A percentile compares a stretch with the other conserved stretches of the same genome.
phyloP scores from a whole-genome alignment of 1,140 invertebrate species.

The Aphidius ervi region DNA sequence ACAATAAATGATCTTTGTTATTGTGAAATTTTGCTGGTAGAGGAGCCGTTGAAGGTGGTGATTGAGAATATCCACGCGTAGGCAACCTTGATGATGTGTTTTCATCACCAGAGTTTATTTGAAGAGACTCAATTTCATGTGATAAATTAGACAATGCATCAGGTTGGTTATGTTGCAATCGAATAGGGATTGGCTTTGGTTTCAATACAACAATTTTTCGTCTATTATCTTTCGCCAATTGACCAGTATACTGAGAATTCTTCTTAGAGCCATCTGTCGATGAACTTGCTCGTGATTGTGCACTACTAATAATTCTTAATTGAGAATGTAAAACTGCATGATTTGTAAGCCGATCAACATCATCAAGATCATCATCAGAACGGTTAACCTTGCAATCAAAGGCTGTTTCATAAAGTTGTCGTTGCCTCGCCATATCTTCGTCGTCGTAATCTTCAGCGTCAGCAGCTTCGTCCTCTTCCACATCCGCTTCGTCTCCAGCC shows the following conservation, averaged over 20 bases:
- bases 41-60: constrained; percentile 74
- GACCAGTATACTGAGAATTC: constrained; percentile 16
- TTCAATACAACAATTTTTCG: constrained; percentile 48
- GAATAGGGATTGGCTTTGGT: constrained; percentile 57
- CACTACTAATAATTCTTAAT: constrained; percentile 29
- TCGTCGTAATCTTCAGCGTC: constrained; percentile 59
- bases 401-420: constrained; percentile 82
- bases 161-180: constrained; percentile 53
- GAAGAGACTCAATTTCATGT: constrained; percentile 61
- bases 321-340: constrained; percentile 68
- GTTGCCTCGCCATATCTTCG: constrained; percentile 64
- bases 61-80: constrained; percentile 64
- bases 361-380: constrained; percentile 77
- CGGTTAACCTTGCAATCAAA: constrained; percentile 82
- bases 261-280: constrained; percentile 43
- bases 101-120: constrained; percentile 59
- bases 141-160: constrained; percentile 57
- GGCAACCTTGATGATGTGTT: constrained; percentile 45
- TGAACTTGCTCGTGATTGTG: constrained; percentile 32
- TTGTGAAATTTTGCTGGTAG: constrained; percentile 74
- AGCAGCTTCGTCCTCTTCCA: constrained; percentile 45
- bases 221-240: constrained; percentile 38
- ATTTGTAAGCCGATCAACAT: constrained; percentile 75
- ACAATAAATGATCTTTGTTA: constrained; percentile 65
- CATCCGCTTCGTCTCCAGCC: constrained; percentile 35